Conservation (phyloP, 1,140 invertebrate species). For the Drosophila mauritiana region DNA sequence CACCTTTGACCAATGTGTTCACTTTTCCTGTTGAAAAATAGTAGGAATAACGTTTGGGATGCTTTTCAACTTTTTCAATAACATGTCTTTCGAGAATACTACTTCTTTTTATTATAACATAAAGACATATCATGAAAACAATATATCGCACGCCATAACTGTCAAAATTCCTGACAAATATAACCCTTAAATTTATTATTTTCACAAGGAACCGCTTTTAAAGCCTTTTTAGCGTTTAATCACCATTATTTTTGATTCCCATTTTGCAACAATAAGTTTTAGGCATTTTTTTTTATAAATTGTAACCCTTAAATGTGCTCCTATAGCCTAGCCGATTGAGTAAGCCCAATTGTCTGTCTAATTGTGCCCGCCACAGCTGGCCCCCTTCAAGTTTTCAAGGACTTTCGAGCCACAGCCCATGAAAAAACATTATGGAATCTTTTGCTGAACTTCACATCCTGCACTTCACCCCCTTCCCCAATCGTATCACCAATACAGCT, state of each 20-base stretch:
- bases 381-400: slow-evolving; percentile 52
- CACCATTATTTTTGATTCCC: slow-evolving; percentile 3
- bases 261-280: slow-evolving; percentile 26
- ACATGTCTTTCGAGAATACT: neutral
- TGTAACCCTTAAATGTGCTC: slow-evolving; percentile 37
- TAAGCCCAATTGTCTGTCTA: slow-evolving; percentile 47
- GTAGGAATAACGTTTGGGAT: neutral
- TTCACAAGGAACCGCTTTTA: neutral
- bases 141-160: neutral
- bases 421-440: slow-evolving; percentile 39
- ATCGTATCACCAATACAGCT: slow-evolving; percentile 28
- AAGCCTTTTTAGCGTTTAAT: neutral
- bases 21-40: neutral
- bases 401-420: slow-evolving; percentile 27
- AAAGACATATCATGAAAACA: neutral
- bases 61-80: neutral
- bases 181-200: neutral
- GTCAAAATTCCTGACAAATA: neutral
- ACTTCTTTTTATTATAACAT: neutral
- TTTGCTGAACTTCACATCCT: slow-evolving; percentile 32
- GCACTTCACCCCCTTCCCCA: slow-evolving; percentile 8
- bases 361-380: slow-evolving; percentile 48
- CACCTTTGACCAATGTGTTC: neutral
- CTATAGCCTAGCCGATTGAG: slow-evolving; percentile 25
- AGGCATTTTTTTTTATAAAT: neutral